Evolutionary conservation across 2,113 vertebrate species (phyloP).

Genomic region (Cacatua alba): DNA sequence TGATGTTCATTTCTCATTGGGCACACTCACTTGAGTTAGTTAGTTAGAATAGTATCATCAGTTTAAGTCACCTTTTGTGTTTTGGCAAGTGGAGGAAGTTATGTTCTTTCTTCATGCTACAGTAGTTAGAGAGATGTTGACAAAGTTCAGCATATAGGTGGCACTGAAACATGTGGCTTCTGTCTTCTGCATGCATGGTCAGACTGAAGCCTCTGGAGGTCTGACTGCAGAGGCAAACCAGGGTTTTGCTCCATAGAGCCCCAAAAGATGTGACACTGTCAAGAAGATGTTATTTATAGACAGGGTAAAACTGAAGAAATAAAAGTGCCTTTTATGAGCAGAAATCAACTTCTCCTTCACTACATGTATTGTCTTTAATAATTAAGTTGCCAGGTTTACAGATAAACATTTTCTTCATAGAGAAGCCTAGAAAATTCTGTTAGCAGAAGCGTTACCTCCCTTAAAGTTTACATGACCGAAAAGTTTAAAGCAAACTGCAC

Average conservation of each 20-base stretch:
- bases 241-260: background rate
- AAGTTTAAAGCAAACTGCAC: conserved; percentile 44
- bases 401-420: background rate
- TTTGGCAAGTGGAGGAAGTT: background rate
- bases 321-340: background rate
- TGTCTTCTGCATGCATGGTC: accelerated
- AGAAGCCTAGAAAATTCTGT: conserved; percentile 13
- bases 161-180: background rate
- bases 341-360: background rate
- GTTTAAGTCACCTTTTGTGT: background rate
- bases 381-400: background rate
- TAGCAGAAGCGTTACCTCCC: conserved; percentile 10
- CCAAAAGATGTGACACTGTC: background rate
- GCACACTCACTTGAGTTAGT: background rate
- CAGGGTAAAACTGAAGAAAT: conserved; percentile 14
- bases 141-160: background rate
- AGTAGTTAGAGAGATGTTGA: background rate
- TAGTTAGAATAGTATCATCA: background rate
- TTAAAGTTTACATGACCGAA: conserved; percentile 22
- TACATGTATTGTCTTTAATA: background rate
- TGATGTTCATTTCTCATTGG: background rate
- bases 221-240: background rate
- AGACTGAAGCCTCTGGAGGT: background rate
- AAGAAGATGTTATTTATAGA: background rate
- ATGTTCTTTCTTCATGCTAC: background rate